phyloP scores from a whole-genome alignment of 2,888 invertebrate genomes.

The Hyppa rectilinea region DNA sequence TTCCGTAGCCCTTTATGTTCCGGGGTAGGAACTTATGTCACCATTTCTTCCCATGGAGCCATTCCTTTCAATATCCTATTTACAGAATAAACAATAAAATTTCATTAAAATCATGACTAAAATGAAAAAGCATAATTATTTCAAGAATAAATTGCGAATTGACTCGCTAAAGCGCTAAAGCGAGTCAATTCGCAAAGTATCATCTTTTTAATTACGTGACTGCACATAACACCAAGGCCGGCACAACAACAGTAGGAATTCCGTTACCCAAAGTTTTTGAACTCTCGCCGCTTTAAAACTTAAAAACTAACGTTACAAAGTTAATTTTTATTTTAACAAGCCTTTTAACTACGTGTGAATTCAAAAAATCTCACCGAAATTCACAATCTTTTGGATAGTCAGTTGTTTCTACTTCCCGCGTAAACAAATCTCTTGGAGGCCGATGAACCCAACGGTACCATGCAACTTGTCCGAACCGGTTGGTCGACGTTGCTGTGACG shows the following conservation, averaged over 20 bases:
- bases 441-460: conserved; percentile 89
- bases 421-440: conserved; percentile 84
- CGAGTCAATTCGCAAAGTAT: conserved; percentile 15
- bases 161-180: too few relatives aligned
- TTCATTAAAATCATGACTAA: not conserved
- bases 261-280: conserved; percentile 69
- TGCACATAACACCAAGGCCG: conserved; percentile 40
- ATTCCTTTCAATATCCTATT: too few relatives aligned
- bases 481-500: conserved; percentile 80
- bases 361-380: conserved; percentile 73
- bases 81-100: too few relatives aligned
- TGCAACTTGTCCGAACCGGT: conserved; percentile 82
- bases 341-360: conserved; percentile 71
- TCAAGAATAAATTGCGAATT: too few relatives aligned
- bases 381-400: conserved; percentile 70
- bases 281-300: conserved; percentile 60
- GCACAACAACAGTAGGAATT: conserved; percentile 23
- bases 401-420: conserved; percentile 80
- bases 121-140: not conserved
- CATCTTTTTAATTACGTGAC: conserved; percentile 22
- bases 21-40: too few relatives aligned
- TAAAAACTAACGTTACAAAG: conserved; percentile 67
- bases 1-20: too few relatives aligned
- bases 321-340: conserved; percentile 69
- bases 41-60: too few relatives aligned